phyloP scores from a whole-genome alignment of 1,140 invertebrate species.

The Oreohelix idahoensis region DNA sequence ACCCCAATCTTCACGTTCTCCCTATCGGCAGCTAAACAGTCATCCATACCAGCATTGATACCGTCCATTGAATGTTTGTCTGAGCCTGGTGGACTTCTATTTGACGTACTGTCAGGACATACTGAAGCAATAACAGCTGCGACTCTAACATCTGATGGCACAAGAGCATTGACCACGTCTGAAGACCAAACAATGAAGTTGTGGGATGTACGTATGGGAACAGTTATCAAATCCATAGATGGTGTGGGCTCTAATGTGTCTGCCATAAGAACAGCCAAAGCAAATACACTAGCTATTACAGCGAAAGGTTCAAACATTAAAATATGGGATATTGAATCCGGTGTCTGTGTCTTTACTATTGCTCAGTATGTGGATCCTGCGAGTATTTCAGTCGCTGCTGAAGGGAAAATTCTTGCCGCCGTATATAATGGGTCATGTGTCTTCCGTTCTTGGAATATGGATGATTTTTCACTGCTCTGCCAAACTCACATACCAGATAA shows the following conservation, averaged over 20 bases:
- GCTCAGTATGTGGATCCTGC: slow-evolving; percentile 65
- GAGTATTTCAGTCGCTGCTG: slow-evolving; percentile 56
- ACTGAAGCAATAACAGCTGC: slow-evolving; percentile 67
- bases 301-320: slow-evolving; percentile 62
- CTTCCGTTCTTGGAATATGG: slow-evolving; percentile 65
- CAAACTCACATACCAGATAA: slow-evolving; percentile 55
- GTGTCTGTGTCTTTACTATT: slow-evolving; percentile 52
- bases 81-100: slow-evolving; percentile 66
- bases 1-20: slow-evolving; percentile 62
- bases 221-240: slow-evolving; percentile 64
- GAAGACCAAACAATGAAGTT: slow-evolving; percentile 68
- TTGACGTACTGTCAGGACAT: slow-evolving; percentile 69
- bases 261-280: slow-evolving; percentile 54
- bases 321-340: slow-evolving; percentile 61
- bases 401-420: slow-evolving; percentile 62
- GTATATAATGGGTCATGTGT: slow-evolving; percentile 67
- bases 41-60: slow-evolving; percentile 62
- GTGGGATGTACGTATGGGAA: slow-evolving; percentile 68
- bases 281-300: slow-evolving; percentile 59
- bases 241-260: slow-evolving; percentile 62
- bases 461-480: slow-evolving; percentile 49
- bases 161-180: slow-evolving; percentile 64
- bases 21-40: slow-evolving; percentile 56
- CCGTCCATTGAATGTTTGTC: slow-evolving; percentile 67
- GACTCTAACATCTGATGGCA: slow-evolving; percentile 65